phyloP scores from a whole-genome alignment of 2,113 vertebrate species.

The Oenanthe oenanthe region DNA sequence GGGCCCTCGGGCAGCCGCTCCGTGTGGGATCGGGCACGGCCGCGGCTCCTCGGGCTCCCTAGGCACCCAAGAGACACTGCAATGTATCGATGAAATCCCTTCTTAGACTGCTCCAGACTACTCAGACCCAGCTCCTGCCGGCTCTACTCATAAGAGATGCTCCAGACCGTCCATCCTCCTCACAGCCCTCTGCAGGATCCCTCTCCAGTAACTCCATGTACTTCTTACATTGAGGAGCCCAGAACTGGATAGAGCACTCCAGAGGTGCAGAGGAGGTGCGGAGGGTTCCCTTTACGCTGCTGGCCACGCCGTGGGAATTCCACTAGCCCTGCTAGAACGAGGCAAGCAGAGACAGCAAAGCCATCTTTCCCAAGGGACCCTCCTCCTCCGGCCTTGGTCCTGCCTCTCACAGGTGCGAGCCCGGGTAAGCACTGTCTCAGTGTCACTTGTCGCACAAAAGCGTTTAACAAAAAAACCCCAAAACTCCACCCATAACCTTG shows the following conservation, averaged over 20 bases:
- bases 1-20: fast-evolving
- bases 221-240: background rate
- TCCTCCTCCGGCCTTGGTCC: background rate
- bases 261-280: background rate
- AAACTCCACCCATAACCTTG: too few relatives aligned
- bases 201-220: background rate
- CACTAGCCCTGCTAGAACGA: background rate
- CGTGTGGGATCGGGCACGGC: fast-evolving
- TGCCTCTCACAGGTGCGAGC: background rate
- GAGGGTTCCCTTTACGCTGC: background rate
- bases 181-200: background rate
- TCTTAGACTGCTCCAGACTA: background rate
- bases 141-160: background rate
- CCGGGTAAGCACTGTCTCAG: background rate
- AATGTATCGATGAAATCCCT: too few relatives aligned
- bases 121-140: too few relatives aligned
- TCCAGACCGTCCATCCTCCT: background rate
- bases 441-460: too few relatives aligned
- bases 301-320: too few relatives aligned
- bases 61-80: background rate
- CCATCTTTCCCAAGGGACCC: fast-evolving
- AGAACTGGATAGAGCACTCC: background rate
- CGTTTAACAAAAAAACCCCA: background rate
- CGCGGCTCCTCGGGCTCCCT: fast-evolving
- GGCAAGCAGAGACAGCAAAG: background rate